Conservation (phyloP, 2,888 invertebrate species). For the Plebejus argus region DNA sequence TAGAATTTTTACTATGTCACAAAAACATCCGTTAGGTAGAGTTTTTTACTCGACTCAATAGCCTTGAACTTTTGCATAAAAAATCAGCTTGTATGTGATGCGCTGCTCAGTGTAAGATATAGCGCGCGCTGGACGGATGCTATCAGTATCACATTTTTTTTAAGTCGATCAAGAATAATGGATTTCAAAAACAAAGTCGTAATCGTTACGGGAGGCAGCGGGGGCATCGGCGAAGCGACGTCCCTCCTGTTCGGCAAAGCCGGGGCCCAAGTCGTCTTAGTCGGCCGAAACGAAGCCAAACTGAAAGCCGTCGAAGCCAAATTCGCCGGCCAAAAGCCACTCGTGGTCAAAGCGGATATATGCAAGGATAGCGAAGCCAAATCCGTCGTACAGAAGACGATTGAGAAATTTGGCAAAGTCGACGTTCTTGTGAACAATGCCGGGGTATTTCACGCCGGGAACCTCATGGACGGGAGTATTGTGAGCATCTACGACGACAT, state of each 20-base stretch:
- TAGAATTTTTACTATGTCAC: neutral
- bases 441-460: conserved; percentile 40
- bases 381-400: conserved; percentile 43
- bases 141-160: neutral
- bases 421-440: conserved; percentile 53
- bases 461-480: conserved; percentile 40
- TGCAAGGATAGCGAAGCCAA: conserved; percentile 46
- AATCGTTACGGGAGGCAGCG: conserved; percentile 15
- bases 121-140: neutral
- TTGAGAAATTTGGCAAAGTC: conserved; percentile 46
- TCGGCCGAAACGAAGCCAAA: conserved; percentile 31
- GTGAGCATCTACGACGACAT: conserved; percentile 45
- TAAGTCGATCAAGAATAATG: neutral
- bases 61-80: neutral
- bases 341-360: conserved; percentile 43
- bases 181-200: conserved; percentile 29
- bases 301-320: neutral
- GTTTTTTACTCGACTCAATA: neutral
- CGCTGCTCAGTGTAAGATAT: neutral
- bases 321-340: neutral
- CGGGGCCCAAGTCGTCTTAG: conserved; percentile 24
- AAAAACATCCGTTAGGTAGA: neutral
- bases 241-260: conserved; percentile 5
- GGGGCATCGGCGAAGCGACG: conserved; percentile 27
- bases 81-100: neutral